These are phyloP conservation scores for Nyctibius grandis DNA, from an alignment of 2,797 vertebrate genomes.

Conservation along the genomic window DNA sequence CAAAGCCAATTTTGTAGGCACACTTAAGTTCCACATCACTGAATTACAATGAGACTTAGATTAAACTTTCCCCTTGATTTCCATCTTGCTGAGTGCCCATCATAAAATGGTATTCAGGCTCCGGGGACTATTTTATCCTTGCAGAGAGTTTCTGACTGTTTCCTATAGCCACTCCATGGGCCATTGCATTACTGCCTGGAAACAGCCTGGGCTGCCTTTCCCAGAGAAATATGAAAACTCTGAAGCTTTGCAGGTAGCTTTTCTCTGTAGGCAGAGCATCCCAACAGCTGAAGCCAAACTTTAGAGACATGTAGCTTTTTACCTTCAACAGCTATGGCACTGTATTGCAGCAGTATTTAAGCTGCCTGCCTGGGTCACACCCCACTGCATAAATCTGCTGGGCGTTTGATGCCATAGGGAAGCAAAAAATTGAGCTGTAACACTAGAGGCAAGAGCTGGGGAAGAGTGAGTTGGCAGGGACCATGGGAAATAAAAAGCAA, in stretches of 20 bases:
- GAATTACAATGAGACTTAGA: background rate
- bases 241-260: background rate
- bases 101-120: background rate
- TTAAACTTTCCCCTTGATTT: slow-evolving; percentile 16
- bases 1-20: slow-evolving; percentile 1
- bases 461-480: background rate
- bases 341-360: accelerated
- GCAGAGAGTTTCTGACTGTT: background rate
- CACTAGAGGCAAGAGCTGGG: background rate
- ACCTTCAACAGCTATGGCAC: background rate
- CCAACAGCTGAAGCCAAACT: background rate
- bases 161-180: background rate
- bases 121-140: background rate
- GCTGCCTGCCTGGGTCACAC: background rate
- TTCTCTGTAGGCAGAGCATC: background rate
- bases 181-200: background rate
- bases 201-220: background rate
- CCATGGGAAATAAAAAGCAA: background rate
- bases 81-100: background rate
- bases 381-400: background rate
- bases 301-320: background rate
- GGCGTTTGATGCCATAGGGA: background rate
- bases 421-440: background rate
- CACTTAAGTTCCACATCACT: slow-evolving; percentile 2
- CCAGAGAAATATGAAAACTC: background rate